Percentiles rank a stretch among this genome's conserved stretches.
Conservation (phyloP, 2,797 vertebrate genomes). For the Falco concolor region DNA sequence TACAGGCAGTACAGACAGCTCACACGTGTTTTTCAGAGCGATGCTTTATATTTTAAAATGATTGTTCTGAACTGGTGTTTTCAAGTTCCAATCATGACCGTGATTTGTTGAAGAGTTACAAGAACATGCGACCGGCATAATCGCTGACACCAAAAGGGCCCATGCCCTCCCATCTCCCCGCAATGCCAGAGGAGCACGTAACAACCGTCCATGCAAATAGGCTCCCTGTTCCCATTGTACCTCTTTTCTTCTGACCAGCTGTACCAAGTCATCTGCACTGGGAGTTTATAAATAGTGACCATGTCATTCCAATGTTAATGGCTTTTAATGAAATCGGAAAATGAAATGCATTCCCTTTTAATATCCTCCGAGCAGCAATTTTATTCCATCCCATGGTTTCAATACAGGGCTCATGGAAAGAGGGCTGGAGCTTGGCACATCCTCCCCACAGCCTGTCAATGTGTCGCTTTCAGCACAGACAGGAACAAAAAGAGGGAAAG, state of each 20-base stretch:
- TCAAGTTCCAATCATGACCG: not conserved
- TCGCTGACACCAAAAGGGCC: not conserved
- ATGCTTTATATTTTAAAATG: not conserved
- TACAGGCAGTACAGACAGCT: not conserved
- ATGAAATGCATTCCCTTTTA: not conserved
- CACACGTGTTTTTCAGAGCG: not conserved
- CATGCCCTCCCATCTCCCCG: not conserved
- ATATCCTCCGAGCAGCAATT: not conserved
- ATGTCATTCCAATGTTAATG: slow-evolving; percentile 11
- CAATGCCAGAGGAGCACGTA: not conserved
- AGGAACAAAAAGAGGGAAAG: slow-evolving; percentile 44
- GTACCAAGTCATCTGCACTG: not conserved
- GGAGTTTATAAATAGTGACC: slow-evolving; percentile 27
- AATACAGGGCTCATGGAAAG: not conserved
- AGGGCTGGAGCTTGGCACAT: not conserved
- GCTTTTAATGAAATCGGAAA: slow-evolving; percentile 2
- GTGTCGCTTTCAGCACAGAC: not conserved
- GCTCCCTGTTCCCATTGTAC: not conserved
- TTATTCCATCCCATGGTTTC: not conserved
- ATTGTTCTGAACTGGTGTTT: not conserved
- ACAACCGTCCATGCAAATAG: not conserved
- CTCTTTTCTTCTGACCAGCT: not conserved
- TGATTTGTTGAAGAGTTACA: not conserved
- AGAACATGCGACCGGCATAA: not conserved
- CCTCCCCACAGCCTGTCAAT: not conserved